phyloP scores from a whole-genome alignment of 1,140 invertebrate species.

The Bombus cullumanus region DNA sequence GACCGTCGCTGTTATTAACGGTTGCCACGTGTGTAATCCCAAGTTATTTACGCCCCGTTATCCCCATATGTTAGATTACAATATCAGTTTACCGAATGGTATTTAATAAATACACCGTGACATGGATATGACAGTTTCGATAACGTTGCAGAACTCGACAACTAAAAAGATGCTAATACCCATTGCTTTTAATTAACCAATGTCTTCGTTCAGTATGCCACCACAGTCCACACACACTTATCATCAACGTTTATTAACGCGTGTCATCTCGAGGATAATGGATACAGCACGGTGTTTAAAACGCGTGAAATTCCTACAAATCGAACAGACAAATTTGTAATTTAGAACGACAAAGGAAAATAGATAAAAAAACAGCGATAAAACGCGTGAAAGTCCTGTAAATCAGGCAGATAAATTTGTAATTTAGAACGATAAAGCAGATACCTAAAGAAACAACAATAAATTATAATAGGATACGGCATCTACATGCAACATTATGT shows the following conservation, averaged over 20 bases:
- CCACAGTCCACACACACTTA: neutral
- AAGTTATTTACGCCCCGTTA: constrained; percentile 52
- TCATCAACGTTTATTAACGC: neutral
- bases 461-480: too few species aligned
- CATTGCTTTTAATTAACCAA: constrained; percentile 31
- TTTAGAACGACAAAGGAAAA: neutral
- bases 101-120: constrained; percentile 21
- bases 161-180: constrained; percentile 26
- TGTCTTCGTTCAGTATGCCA: neutral
- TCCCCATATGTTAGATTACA: constrained; percentile 63
- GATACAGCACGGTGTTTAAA: neutral
- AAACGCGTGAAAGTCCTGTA: neutral
- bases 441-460: too few species aligned
- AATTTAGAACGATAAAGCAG: neutral
- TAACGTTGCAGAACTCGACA: neutral
- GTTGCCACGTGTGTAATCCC: constrained; percentile 49
- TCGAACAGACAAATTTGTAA: neutral
- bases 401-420: neutral
- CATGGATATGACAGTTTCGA: constrained; percentile 1
- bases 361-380: too few species aligned
- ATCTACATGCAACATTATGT: too few species aligned
- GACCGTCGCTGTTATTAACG: constrained; percentile 31
- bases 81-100: constrained; percentile 58
- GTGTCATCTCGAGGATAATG: neutral
- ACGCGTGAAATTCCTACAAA: neutral